These are phyloP conservation scores for Lucilia sericata DNA, from an alignment of 1,140 invertebrate genomes.

Conservation along the genomic window DNA sequence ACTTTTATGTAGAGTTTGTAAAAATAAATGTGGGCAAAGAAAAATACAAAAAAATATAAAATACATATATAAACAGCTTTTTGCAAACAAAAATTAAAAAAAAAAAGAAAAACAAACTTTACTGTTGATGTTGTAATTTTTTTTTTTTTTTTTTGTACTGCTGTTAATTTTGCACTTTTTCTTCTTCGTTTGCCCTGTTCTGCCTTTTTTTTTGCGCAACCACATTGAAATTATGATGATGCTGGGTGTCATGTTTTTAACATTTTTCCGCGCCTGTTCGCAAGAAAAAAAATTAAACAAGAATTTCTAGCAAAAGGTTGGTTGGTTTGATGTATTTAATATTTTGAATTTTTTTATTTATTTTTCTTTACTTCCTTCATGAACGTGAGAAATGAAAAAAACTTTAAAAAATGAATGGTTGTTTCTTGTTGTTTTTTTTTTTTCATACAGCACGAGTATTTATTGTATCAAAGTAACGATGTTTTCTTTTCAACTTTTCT, in stretches of 20 bases:
- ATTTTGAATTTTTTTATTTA: background rate
- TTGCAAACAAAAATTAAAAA: background rate
- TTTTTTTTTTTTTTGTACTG: background rate
- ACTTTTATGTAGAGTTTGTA: conserved; percentile 27
- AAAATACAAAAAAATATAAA: background rate
- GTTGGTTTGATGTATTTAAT: background rate
- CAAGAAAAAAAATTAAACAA: background rate
- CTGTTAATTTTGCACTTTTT: background rate
- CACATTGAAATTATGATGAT: conserved; percentile 33
- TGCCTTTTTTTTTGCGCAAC: background rate
- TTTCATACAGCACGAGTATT: background rate
- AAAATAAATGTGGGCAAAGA: background rate
- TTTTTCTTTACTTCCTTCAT: background rate
- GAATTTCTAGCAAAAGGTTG: background rate
- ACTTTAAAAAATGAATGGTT: background rate
- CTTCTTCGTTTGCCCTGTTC: background rate
- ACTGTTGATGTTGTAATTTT: background rate
- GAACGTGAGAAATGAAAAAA: background rate
- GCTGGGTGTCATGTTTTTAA: conserved; percentile 37
- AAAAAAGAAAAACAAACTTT: background rate
- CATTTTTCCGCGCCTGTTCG: conserved; percentile 7
- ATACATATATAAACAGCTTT: background rate
- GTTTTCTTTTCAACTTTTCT: background rate
- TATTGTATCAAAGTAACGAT: conserved; percentile 6
- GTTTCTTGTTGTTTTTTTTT: background rate